Evolutionary conservation across 2,113 vertebrate species (phyloP), one percentile per base, ranked within the genome.

Genomic region (Abramis brama): DNA sequence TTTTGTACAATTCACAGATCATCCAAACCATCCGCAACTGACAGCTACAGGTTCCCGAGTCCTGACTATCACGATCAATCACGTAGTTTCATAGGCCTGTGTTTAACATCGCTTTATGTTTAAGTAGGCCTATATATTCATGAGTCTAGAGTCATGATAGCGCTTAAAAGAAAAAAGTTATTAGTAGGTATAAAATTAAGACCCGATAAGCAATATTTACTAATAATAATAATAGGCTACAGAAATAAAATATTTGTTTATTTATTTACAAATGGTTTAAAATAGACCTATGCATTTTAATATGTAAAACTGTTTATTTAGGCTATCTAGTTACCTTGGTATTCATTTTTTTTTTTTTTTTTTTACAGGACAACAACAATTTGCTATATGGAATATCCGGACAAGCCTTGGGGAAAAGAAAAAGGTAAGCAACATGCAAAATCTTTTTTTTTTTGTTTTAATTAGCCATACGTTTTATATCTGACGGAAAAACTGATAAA

Each of bases 11-110:
- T 73, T 68, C 12, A 64, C 21, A 76, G 57, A 19, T 76, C 43
- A 85, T 68, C 25, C 7, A 64, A 71, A 33, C 62, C 43, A 57
- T 64, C 83, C 50, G 47, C 76, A 57, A 70, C 78, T 19, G 59
- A 15, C 59, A 47, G 70, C 9, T 73, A 73, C 36, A 70, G 17
- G 33, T 39, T 39, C 55, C 27, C 5, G 50, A 52, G 50, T 17
- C 50, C 50, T 78, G 50, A 12, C 9, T 59, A 1, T 78, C 17
- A 12, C 52, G 30, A 23, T 78, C 19, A 57, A 7, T 57, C 50
- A 21, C 15, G 6, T 47, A 17, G 4, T 17, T 45, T 39, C 68
- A 13, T n/a, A 55, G 75, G 25, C 15, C 30, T 60, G 12, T 39
- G 52, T 79, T 59, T 62, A 43, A 23, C 36, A 43, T 36, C 33